Conservation (phyloP, 2,797 vertebrate species). For the Orestias chungarensis region DNA sequence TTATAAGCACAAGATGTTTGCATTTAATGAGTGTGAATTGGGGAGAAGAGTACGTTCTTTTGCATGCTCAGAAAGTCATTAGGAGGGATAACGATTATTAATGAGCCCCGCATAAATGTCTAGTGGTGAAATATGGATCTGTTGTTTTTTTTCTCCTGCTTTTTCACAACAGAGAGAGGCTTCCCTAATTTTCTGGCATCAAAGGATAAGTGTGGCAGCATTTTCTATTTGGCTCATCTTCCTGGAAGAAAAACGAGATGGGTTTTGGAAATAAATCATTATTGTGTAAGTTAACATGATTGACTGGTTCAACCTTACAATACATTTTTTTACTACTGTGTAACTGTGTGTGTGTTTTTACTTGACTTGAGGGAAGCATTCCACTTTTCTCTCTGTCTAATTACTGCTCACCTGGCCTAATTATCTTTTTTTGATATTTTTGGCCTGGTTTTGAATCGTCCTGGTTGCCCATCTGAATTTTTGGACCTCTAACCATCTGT, state of each 20-base stretch:
- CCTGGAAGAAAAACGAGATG: constrained; percentile 25
- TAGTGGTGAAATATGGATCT: constrained; percentile 51
- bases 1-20: constrained; percentile 39
- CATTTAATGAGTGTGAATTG: constrained; percentile 49
- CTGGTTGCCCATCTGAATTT: background rate
- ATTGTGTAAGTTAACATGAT: constrained; percentile 22
- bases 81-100: constrained; percentile 67
- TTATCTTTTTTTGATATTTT: constrained; percentile 3
- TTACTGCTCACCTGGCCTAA: background rate
- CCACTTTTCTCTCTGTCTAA: constrained; percentile 3
- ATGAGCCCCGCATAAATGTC: constrained; percentile 57
- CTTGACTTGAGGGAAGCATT: background rate
- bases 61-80: constrained; percentile 62
- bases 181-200: constrained; percentile 47
- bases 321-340: constrained; percentile 15
- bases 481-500: constrained; percentile 1
- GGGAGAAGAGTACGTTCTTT: constrained; percentile 32
- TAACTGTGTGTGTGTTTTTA: background rate
- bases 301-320: constrained; percentile 18
- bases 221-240: constrained; percentile 1
- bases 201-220: constrained; percentile 27
- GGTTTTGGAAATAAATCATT: constrained; percentile 20
- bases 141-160: constrained; percentile 35
- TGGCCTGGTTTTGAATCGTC: background rate
- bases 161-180: constrained; percentile 21